phyloP scores from a whole-genome alignment of 2,888 invertebrate species.

The Hemistola chrysoprasaria region DNA sequence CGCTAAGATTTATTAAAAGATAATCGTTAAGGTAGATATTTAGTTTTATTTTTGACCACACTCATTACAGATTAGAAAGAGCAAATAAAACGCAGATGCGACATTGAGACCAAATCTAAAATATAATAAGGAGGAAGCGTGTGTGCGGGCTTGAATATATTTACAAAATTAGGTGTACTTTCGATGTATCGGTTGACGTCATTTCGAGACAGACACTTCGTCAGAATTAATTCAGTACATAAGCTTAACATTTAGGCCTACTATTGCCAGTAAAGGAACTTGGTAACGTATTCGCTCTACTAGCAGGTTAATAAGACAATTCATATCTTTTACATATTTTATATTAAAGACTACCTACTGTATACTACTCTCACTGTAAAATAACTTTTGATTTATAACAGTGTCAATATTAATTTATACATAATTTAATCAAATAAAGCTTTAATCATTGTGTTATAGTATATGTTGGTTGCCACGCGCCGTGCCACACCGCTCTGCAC shows the following conservation, averaged over 20 bases:
- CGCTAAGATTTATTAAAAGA: too few relatives aligned
- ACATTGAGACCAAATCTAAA: constrained; percentile 10
- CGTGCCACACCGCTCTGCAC: too few relatives aligned
- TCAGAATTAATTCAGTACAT: constrained; percentile 2
- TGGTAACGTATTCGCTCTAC: too few relatives aligned
- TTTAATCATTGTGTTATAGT: constrained; percentile 9
- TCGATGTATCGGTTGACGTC: constrained; percentile 39
- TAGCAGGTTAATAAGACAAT: too few relatives aligned
- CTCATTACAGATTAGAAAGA: too few relatives aligned
- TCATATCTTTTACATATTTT: too few relatives aligned
- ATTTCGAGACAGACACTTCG: constrained; percentile 26
- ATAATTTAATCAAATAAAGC: not conserved
- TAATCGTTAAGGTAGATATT: too few relatives aligned
- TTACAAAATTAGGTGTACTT: constrained; percentile 16
- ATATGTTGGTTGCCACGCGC: constrained; percentile 40
- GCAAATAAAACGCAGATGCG: constrained; percentile 22
- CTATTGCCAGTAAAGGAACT: too few relatives aligned
- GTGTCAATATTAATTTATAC: not conserved
- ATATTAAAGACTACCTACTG: too few relatives aligned
- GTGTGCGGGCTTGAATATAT: constrained; percentile 23
- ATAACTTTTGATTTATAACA: too few relatives aligned
- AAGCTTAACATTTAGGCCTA: not conserved
- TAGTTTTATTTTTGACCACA: constrained; percentile 15
- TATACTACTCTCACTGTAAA: too few relatives aligned
- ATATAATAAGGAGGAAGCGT: constrained; percentile 10